Evolutionary conservation across 1,140 invertebrate genomes (phyloP).

Genomic region (Hyles vespertilio): DNA sequence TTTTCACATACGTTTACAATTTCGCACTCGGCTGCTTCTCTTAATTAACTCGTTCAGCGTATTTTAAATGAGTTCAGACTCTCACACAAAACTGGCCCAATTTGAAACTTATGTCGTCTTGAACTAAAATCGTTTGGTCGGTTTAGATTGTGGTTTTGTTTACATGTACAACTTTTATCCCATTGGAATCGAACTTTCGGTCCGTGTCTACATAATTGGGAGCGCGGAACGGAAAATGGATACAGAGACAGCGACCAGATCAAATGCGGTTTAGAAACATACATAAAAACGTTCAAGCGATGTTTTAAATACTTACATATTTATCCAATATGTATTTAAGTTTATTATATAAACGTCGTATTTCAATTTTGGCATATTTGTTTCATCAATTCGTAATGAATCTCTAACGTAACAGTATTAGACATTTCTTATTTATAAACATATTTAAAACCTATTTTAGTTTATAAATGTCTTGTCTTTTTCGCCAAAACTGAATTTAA

Average conservation of each 20-base stretch:
- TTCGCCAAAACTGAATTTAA: no score
- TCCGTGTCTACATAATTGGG: constrained; percentile 19
- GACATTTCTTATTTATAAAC: no score
- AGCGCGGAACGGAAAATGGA: constrained; percentile 4
- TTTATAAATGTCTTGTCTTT: no score
- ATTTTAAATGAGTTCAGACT: constrained; percentile 42
- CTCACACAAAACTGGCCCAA: constrained; percentile 24
- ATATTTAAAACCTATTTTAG: no score
- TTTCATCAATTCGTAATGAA: no score
- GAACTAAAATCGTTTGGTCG: constrained; percentile 23
- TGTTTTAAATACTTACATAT: no score
- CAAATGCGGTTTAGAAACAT: not conserved
- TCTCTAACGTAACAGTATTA: no score
- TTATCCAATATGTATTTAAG: no score
- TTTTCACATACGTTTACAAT: constrained; percentile 54
- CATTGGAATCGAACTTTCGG: constrained; percentile 12
- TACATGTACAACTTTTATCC: constrained; percentile 22
- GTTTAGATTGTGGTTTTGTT: constrained; percentile 18
- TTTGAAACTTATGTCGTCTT: constrained; percentile 31
- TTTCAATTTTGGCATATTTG: no score
- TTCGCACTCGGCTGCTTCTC: constrained; percentile 44
- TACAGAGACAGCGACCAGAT: not conserved
- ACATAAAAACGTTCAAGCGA: not conserved
- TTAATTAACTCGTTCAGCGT: constrained; percentile 54
- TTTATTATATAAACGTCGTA: no score